Conservation (phyloP, 2,113 vertebrate species). For the Telmatochromis sp. region DNA sequence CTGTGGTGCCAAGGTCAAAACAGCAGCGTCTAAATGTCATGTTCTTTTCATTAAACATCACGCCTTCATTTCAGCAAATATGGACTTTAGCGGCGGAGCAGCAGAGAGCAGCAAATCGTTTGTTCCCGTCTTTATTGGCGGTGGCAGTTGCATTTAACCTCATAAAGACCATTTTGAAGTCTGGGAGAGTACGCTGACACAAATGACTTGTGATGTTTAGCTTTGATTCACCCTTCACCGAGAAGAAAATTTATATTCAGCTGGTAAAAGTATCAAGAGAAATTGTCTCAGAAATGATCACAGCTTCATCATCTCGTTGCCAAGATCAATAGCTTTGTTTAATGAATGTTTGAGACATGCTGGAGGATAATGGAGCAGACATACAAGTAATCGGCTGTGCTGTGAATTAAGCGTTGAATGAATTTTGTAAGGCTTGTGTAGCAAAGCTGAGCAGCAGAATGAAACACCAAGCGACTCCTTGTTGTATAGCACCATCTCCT, state of each 20-base stretch:
- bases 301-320: neutral
- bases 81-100: neutral
- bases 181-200: constrained; percentile 2
- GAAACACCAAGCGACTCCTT: neutral
- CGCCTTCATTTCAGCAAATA: neutral
- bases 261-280: neutral
- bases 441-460: neutral
- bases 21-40: neutral
- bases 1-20: neutral
- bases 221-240: constrained; percentile 10
- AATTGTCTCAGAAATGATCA: neutral
- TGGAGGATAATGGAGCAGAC: neutral
- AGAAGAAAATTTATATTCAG: constrained; percentile 21
- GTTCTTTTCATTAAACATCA: neutral
- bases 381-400: neutral
- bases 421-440: neutral
- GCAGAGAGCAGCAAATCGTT: neutral
- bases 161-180: constrained; percentile 36
- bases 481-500: constrained; percentile 30
- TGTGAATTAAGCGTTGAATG: neutral
- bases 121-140: neutral
- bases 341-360: neutral
- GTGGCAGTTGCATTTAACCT: constrained; percentile 21
- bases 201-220: constrained; percentile 48
- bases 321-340: neutral